phyloP scores from a whole-genome alignment of 2,888 invertebrate species.

The Dermolepida albohirtum region DNA sequence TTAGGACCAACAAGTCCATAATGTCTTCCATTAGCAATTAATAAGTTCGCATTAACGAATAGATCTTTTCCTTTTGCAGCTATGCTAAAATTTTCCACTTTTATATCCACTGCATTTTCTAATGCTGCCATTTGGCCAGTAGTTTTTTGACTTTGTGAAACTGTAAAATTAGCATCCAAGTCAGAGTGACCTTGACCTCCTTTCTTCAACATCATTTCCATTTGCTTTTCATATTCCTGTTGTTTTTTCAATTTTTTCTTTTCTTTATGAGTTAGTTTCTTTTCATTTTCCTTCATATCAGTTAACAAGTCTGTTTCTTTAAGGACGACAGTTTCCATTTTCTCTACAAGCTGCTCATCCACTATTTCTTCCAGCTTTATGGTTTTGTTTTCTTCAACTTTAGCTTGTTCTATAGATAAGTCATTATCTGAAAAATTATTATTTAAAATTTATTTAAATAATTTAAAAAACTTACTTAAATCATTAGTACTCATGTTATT shows the following conservation, averaged over 20 bases:
- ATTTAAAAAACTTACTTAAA: background rate
- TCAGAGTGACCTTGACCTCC: slow-evolving; percentile 92
- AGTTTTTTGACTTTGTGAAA: slow-evolving; percentile 85
- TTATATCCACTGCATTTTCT: slow-evolving; percentile 97
- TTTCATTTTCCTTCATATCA: slow-evolving; percentile 68
- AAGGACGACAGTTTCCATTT: slow-evolving; percentile 38
- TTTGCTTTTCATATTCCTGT: slow-evolving; percentile 88
- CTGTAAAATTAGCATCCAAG: slow-evolving; percentile 93
- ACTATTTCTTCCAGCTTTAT: slow-evolving; percentile 54
- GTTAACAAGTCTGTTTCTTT: slow-evolving; percentile 45
- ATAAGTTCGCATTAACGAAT: slow-evolving; percentile 93
- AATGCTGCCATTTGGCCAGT: slow-evolving; percentile 82
- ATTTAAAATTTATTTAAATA: background rate
- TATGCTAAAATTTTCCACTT: slow-evolving; percentile 98
- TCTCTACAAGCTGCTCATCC: slow-evolving; percentile 38
- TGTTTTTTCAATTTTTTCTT: slow-evolving; percentile 92
- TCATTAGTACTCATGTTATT: background rate
- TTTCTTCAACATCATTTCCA: slow-evolving; percentile 86
- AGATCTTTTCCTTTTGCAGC: slow-evolving; percentile 97
- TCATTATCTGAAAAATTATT: background rate
- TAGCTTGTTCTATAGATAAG: slow-evolving; percentile 53
- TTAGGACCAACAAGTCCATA: slow-evolving; percentile 99
- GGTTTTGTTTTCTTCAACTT: slow-evolving; percentile 60
- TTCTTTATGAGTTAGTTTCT: slow-evolving; percentile 90
- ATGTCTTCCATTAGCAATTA: slow-evolving; percentile 92